phyloP scores from a whole-genome alignment of 2,888 invertebrate genomes.

The Drosophila parthenogenetica region DNA sequence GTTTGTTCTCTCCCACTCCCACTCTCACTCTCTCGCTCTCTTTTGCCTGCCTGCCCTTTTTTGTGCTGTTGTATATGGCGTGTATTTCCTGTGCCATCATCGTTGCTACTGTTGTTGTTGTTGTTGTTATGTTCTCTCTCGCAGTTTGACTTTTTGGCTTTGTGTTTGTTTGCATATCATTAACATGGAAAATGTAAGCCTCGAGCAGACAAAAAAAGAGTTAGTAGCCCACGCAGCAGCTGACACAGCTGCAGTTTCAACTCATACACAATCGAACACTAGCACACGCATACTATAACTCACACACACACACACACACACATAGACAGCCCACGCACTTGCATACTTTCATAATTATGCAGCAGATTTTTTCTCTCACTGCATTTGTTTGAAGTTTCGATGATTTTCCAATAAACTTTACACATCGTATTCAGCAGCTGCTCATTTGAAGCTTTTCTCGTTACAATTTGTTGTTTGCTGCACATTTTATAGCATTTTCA shows the following conservation, averaged over 20 bases:
- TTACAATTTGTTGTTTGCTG: conserved; percentile 35
- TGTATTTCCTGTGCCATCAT: conserved; percentile 62
- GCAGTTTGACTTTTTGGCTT: conserved; percentile 57
- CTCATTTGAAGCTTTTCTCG: conserved; percentile 33
- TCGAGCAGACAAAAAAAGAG: conserved; percentile 51
- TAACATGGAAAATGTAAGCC: conserved; percentile 70
- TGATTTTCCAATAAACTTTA: conserved; percentile 66
- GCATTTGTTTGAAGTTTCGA: conserved; percentile 64
- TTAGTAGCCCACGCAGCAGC: conserved; percentile 64
- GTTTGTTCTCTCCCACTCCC: conserved; percentile 22
- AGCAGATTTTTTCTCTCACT: conserved; percentile 27
- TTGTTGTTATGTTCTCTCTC: conserved; percentile 27
- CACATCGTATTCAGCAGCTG: conserved; percentile 49
- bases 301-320: conserved; percentile 1
- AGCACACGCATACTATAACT: not conserved
- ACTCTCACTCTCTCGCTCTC: conserved; percentile 6
- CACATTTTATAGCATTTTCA: conserved; percentile 46
- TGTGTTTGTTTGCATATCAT: conserved; percentile 71
- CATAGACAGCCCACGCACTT: conserved; percentile 42
- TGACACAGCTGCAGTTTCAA: conserved; percentile 43
- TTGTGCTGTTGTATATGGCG: conserved; percentile 50
- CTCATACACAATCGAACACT: conserved; percentile 15
- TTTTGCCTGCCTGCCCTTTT: conserved; percentile 29
- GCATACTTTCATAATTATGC: conserved; percentile 54
- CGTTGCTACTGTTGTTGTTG: conserved; percentile 23